A percentile compares a stretch with the other conserved stretches of the same genome.
These are phyloP conservation scores for Platycheirus rosarum DNA, from an alignment of 2,888 invertebrate species.

Conservation along the genomic window DNA sequence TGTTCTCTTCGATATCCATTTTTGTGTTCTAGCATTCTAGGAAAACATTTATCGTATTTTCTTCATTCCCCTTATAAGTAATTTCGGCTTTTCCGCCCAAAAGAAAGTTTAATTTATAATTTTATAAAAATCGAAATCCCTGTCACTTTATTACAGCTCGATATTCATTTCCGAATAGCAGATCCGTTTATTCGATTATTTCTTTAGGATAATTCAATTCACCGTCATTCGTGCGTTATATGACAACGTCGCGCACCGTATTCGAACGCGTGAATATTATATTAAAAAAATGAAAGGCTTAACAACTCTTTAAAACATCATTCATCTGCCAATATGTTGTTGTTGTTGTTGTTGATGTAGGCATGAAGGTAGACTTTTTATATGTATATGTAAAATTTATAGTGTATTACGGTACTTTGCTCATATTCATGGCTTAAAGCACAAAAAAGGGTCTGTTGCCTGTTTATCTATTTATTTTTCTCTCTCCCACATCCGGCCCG, in stretches of 20 bases:
- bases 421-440: constrained; percentile 21
- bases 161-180: constrained; percentile 32
- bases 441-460: constrained; percentile 42
- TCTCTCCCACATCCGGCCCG: constrained; percentile 38
- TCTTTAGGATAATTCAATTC: constrained; percentile 48
- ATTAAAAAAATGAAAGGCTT: constrained; percentile 52
- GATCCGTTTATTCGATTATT: constrained; percentile 53
- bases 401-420: constrained; percentile 20
- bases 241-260: background rate
- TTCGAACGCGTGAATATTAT: background rate
- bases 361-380: background rate
- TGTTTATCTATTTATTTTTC: constrained; percentile 53
- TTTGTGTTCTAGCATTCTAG: too few species aligned
- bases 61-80: too few species aligned
- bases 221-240: constrained; percentile 36
- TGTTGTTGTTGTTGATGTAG: background rate
- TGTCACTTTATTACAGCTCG: constrained; percentile 16
- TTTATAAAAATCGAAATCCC: background rate
- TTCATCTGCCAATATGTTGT: constrained; percentile 38
- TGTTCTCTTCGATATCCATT: too few species aligned
- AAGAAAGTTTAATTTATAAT: background rate
- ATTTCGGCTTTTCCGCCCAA: background rate
- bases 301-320: constrained; percentile 56
- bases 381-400: background rate
- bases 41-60: too few species aligned